phyloP scores from a whole-genome alignment of 2,797 vertebrate genomes.

The Pristis pectinata region DNA sequence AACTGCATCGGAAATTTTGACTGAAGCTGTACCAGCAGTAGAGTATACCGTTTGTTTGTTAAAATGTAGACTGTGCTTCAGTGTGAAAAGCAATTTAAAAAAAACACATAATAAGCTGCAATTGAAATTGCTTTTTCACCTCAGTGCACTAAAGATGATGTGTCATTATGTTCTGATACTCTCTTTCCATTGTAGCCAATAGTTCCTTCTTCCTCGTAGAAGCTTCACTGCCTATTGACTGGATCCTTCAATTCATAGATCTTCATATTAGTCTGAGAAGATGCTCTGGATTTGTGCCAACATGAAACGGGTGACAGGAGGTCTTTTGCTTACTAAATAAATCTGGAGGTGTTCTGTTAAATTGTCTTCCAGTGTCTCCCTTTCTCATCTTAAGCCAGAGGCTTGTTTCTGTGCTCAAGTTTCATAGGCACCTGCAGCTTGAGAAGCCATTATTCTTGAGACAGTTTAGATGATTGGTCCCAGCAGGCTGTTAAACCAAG shows the following conservation, averaged over 20 bases:
- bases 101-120: background rate
- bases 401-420: background rate
- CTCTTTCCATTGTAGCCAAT: background rate
- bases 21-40: background rate
- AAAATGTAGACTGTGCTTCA: background rate
- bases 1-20: background rate
- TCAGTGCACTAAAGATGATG: background rate
- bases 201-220: background rate
- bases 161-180: background rate
- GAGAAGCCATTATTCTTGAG: background rate
- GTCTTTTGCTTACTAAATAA: background rate
- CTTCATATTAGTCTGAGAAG: background rate
- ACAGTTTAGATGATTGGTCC: background rate
- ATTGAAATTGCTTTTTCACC: constrained; percentile 14
- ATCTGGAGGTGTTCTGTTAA: background rate
- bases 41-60: background rate
- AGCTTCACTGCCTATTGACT: background rate
- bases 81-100: background rate
- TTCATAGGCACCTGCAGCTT: too few relatives aligned
- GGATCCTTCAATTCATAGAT: background rate
- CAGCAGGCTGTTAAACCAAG: background rate
- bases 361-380: background rate
- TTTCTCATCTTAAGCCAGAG: background rate
- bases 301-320: background rate
- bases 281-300: background rate